Conservation (phyloP, 2,888 invertebrate genomes). For the Desoria tigrina region DNA sequence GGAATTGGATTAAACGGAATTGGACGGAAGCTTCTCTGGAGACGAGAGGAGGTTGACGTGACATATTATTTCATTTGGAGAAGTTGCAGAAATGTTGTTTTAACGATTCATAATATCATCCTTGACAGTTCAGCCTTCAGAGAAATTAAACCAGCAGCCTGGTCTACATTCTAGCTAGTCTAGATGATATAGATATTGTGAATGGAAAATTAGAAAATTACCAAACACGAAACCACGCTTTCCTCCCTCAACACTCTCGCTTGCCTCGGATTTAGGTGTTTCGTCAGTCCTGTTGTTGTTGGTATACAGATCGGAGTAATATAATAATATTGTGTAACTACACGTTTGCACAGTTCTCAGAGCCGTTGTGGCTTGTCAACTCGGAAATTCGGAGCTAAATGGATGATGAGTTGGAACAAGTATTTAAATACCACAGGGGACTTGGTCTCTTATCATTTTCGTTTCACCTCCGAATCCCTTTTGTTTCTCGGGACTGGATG, state of each 20-base stretch:
- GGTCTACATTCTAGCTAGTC: no score
- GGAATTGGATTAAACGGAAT: conserved; percentile 1
- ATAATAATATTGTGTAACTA: no score
- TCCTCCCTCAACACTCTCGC: not conserved
- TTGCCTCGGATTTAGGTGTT: no score
- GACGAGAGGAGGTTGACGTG: conserved; percentile 21
- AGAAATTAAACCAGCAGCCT: no score
- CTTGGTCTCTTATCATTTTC: conserved; percentile 17
- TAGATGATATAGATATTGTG: not conserved
- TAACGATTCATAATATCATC: conserved; percentile 8
- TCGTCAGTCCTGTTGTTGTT: conserved; percentile 12
- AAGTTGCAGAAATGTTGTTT: conserved; percentile 19
- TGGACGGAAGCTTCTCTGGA: conserved; percentile 4
- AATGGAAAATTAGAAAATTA: conserved; percentile 14
- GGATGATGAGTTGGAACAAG: conserved; percentile 19
- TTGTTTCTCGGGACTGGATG: conserved; percentile 7
- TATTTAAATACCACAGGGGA: conserved; percentile 13
- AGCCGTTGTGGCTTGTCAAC: conserved; percentile 8
- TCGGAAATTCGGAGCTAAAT: conserved; percentile 15
- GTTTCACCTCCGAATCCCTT: conserved; percentile 1
- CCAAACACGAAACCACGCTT: not conserved
- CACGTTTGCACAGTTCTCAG: no score
- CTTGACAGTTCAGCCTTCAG: no score
- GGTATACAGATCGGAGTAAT: no score
- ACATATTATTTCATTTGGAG: conserved; percentile 24